A percentile compares a stretch with the other conserved stretches of the same genome.
phyloP scores from a whole-genome alignment of 2,888 invertebrate genomes.

The Apantesis nais region DNA sequence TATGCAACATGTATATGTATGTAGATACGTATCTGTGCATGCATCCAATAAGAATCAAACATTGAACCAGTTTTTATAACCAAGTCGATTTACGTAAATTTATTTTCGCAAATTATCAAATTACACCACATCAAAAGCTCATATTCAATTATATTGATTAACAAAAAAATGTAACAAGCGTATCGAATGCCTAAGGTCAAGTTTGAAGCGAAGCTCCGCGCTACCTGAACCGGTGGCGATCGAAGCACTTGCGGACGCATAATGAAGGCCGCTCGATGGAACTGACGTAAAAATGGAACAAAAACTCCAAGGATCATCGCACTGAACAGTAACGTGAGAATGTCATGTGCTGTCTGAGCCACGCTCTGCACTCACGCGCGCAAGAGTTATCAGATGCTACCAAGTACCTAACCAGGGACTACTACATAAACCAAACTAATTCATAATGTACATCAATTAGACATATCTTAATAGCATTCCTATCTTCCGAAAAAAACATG shows the following conservation, averaged over 20 bases:
- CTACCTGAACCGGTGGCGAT: constrained; percentile 80
- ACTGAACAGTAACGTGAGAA: constrained; percentile 73
- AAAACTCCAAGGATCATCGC: constrained; percentile 79
- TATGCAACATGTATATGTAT: constrained; percentile 46
- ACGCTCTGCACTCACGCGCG: constrained; percentile 30
- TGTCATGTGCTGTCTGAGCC: constrained; percentile 46
- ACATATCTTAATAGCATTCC: constrained; percentile 30
- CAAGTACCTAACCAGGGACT: constrained; percentile 15
- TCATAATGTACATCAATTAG: constrained; percentile 32
- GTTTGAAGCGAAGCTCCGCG: constrained; percentile 73
- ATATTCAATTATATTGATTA: constrained; percentile 73
- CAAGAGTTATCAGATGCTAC: constrained; percentile 30
- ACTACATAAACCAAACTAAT: constrained; percentile 25
- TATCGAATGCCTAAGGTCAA: constrained; percentile 83
- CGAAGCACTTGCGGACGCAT: constrained; percentile 75
- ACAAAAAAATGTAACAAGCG: constrained; percentile 76
- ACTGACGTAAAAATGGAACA: constrained; percentile 77
- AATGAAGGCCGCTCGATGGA: constrained; percentile 80
- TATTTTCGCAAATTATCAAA: constrained; percentile 78
- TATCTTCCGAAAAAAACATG: constrained; percentile 30
- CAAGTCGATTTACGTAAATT: constrained; percentile 65
- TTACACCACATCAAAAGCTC: constrained; percentile 79
- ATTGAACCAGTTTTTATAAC: constrained; percentile 69
- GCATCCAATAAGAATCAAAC: constrained; percentile 50
- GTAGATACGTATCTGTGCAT: constrained; percentile 35